Conservation (phyloP, 2,797 vertebrate species). For the Darevskia nairensis region DNA sequence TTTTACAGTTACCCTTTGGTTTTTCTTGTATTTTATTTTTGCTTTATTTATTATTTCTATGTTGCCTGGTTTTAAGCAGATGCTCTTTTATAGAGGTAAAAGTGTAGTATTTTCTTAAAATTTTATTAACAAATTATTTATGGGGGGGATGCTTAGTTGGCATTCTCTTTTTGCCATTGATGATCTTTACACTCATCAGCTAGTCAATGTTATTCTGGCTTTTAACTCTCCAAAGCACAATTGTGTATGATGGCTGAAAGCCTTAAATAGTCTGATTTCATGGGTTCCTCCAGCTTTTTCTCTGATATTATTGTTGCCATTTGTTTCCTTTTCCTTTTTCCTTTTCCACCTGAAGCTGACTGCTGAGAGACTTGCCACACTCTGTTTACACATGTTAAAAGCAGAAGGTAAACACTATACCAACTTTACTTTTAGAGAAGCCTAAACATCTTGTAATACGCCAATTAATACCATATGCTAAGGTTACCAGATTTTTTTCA, state of each 20-base stretch:
- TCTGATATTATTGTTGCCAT: neutral
- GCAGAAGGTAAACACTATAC: neutral
- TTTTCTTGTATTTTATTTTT: too few species aligned
- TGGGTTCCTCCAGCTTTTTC: neutral
- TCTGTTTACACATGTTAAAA: neutral
- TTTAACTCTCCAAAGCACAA: neutral
- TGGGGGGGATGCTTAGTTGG: too few species aligned
- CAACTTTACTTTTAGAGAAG: neutral
- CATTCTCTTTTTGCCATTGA: neutral
- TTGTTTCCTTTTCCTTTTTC: neutral
- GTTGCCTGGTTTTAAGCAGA: too few species aligned
- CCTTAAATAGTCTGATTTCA: slow-evolving; percentile 4
- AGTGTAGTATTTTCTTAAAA: too few species aligned
- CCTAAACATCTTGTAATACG: neutral
- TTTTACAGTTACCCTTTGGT: too few species aligned
- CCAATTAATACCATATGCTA: neutral
- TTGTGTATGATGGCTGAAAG: slow-evolving; percentile 1
- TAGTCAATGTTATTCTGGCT: neutral
- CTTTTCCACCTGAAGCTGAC: neutral
- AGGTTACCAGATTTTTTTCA: too few species aligned
- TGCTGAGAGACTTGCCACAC: neutral
- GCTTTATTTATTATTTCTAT: too few species aligned
- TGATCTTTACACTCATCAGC: too few species aligned
- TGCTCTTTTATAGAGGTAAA: too few species aligned
- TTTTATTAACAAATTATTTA: too few species aligned